Evolutionary conservation across 1,140 invertebrate species (phyloP).

Genomic region (Leptinotarsa undecemlineata): DNA sequence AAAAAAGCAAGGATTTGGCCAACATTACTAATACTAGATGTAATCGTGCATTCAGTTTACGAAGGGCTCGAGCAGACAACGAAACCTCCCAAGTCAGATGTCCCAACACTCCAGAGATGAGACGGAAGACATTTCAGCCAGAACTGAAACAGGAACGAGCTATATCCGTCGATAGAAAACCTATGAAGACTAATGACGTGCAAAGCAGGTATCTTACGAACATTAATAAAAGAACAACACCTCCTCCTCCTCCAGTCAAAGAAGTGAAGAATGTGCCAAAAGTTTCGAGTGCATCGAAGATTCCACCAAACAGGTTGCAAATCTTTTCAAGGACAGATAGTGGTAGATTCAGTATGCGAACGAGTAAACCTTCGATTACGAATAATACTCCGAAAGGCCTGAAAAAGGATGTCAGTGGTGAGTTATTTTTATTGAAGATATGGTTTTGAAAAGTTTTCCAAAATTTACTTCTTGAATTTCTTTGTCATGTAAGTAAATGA

Average conservation of each 20-base stretch:
- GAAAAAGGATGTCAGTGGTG: conserved; percentile 33
- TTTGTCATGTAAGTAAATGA: background rate
- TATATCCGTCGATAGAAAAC: conserved; percentile 52
- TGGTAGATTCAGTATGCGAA: conserved; percentile 68
- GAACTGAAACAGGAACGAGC: conserved; percentile 46
- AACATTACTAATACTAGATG: conserved; percentile 60
- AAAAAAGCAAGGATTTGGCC: conserved; percentile 48
- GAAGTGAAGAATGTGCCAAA: conserved; percentile 46
- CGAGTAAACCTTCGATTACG: conserved; percentile 44
- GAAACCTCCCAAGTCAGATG: conserved; percentile 54
- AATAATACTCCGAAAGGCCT: conserved; percentile 41
- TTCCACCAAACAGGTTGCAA: conserved; percentile 47
- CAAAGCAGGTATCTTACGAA: conserved; percentile 52
- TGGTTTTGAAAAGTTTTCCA: background rate
- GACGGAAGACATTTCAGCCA: conserved; percentile 51
- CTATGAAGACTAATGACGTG: conserved; percentile 49
- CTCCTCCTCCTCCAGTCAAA: conserved; percentile 29
- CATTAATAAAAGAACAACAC: conserved; percentile 44
- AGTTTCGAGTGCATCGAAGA: conserved; percentile 37
- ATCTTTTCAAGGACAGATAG: conserved; percentile 65
- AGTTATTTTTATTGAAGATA: background rate
- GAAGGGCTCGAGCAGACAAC: conserved; percentile 49
- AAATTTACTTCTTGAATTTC: background rate
- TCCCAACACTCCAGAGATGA: conserved; percentile 60
- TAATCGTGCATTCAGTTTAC: conserved; percentile 58